Evolutionary conservation across 2,113 vertebrate species (phyloP), one percentile per base, ranked within the genome.

Genomic region (Andinoacara biseriatus): DNA sequence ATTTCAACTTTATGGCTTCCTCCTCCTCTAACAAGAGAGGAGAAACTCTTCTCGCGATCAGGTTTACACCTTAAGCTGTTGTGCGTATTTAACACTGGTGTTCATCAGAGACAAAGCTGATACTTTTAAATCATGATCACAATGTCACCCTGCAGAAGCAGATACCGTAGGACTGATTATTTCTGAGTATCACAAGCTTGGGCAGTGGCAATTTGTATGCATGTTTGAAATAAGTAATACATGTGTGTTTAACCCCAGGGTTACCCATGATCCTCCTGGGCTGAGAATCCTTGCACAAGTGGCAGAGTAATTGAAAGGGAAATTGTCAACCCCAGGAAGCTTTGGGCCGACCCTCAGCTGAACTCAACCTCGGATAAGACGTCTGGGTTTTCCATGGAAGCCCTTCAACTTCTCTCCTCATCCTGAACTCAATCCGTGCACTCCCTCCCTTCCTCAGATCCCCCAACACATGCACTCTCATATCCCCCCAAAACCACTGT

Each of bases 281-380:
- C 57, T 52, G 78, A 18, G 77, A 60, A 85, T 81, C 40, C 76
- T 75, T 7, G 52, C 7, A 46, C 49, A 4, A 31, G 74, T 2
- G 57, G 69, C 5, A 4, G 76, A 46, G 78, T 91, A 94, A 93
- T 93, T 94, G 90, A 92, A 92, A 92, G 89, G 81, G 86, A 92
- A 92, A 87, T 46, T 5, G 29, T 43, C 54, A 69, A 93, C 89
- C 89, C 78, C 11, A 10, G 49, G 52, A 81, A 86, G 84, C 84
- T 90, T 24, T 15, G 69, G 78, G 85, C 80, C 54, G 4, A 52
- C 26, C 61, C 29, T 3, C 57, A 43, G 63, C 86, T 91, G 88
- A 92, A 89, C 86, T 75, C 54, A 1, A 58, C 61, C 89, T 18
- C 18, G 20, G 84, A 87, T 91, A 83, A 91, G 83, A 88, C 14